These are phyloP conservation scores for Rhynchopsitta pachyrhyncha DNA, from an alignment of 2,113 vertebrate genomes.

Conservation along the genomic window DNA sequence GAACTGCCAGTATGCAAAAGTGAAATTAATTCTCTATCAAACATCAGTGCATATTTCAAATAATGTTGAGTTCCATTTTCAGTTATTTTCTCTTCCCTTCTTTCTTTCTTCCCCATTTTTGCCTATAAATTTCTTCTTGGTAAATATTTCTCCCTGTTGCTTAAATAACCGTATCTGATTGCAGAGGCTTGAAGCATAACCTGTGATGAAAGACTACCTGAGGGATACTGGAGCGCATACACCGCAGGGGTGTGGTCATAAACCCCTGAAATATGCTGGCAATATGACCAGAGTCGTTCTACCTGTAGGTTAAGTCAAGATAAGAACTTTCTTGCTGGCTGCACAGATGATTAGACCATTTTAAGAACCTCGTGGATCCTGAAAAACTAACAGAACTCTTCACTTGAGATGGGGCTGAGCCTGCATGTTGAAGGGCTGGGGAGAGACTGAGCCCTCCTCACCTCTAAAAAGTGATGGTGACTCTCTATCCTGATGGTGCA, in stretches of 20 bases:
- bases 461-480: background rate
- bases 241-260: constrained; percentile 17
- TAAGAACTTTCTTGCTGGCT: background rate
- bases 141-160: constrained; percentile 39
- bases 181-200: background rate
- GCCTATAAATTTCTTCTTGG: background rate
- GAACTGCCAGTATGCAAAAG: background rate
- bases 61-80: background rate
- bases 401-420: background rate
- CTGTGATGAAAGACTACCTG: background rate
- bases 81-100: background rate
- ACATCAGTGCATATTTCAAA: background rate
- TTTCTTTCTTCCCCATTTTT: background rate
- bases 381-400: background rate
- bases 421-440: fast-evolving
- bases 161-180: background rate
- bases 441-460: fast-evolving
- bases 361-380: background rate
- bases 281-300: background rate
- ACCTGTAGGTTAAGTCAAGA: constrained; percentile 47
- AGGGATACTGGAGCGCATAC: background rate
- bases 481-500: fast-evolving
- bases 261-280: constrained; percentile 19
- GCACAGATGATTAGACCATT: background rate
- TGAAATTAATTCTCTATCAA: background rate